Conservation (phyloP, 2,113 vertebrate genomes). For the Nesogale talazaci region DNA sequence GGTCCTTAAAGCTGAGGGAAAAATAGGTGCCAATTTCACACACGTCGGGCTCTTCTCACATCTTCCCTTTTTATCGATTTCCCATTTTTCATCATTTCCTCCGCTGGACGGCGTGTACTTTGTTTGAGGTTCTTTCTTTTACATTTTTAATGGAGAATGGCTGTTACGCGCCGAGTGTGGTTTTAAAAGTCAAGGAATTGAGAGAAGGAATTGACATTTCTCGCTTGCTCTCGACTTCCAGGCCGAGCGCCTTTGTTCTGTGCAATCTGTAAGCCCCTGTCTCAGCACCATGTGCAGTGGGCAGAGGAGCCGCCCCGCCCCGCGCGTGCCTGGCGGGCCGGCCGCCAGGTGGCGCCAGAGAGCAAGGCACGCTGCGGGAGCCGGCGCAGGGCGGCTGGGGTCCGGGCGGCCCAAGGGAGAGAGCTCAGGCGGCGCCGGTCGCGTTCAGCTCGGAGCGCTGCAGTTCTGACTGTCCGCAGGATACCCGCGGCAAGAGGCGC, state of each 20-base stretch:
- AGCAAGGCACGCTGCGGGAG: not conserved
- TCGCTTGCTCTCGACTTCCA: slow-evolving; percentile 28
- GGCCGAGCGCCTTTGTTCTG: not conserved
- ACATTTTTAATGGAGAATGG: slow-evolving; percentile 43
- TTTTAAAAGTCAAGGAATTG: slow-evolving; percentile 31
- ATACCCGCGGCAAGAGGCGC: not conserved
- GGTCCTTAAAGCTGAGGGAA: slow-evolving; percentile 25
- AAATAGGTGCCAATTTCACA: slow-evolving; percentile 40
- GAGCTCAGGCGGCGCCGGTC: too few relatives aligned
- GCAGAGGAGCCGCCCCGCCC: not conserved
- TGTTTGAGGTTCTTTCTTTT: slow-evolving; percentile 60
- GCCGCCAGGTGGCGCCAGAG: slow-evolving; percentile 68
- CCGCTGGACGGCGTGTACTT: slow-evolving; percentile 10
- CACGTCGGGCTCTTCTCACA: not conserved
- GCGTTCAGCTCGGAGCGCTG: not conserved
- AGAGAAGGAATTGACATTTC: not conserved
- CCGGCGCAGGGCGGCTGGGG: not conserved
- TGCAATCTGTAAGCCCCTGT: not conserved
- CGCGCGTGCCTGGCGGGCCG: too few relatives aligned
- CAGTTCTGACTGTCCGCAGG: not conserved
- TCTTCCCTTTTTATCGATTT: slow-evolving; percentile 49
- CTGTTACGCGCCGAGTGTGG: not conserved
- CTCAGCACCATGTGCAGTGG: too few relatives aligned
- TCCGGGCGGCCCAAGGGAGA: too few relatives aligned
- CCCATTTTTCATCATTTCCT: not conserved